Evolutionary conservation across 2,113 vertebrate species (phyloP), one percentile per base, ranked within the genome.

Genomic region (Todiramphus chloris): DNA sequence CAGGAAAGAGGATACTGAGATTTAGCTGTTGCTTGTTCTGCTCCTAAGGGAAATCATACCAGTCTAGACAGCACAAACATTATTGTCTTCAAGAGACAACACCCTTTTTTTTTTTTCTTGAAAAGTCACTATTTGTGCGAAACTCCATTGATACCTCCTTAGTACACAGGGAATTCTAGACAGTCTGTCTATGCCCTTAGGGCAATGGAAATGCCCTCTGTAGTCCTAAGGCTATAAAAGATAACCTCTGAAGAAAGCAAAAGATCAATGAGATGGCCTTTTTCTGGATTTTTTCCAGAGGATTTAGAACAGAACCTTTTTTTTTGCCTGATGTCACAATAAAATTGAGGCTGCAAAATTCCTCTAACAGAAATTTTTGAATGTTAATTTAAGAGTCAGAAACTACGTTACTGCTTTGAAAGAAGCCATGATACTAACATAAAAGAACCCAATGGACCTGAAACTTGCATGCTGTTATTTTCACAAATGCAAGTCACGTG

Each of bases 331-430:
- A 28, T 66, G 7, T 58, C 82, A 48, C 62, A 81, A 6, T 58
- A 39, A 87, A 94, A 89, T 73, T 87, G 44, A 93, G 48, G 15
- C 1, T 64, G 43, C 43, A 43, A 43, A 43, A 43, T 43, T 15
- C 13, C 16, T 94, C 67, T 72, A 43, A 43, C 14, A 43, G 43
- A 43, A 43, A 43, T 35, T 56, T 91, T 63, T 81, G 41, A 44
- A 43, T 92, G 30, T 74, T 95, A 74, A 87, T 92, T 95, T 83
- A 55, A 69, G 82, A 90, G 27, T 51, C 35, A 69, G 69, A 91
- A 96, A 80, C 23, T 44, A 56, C 37, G 33, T 63, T 81, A 62
- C 5, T 66, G 16, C 41, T 89, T 95, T 64, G 28, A 90, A 88
- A 78, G 41, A 91, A 90, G 55, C 62, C 46, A 64, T 35, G 13